Evolutionary conservation across 1,140 invertebrate genomes (phyloP), one percentile per base, ranked within the genome.

Genomic region (Probaryconus sp.): DNA sequence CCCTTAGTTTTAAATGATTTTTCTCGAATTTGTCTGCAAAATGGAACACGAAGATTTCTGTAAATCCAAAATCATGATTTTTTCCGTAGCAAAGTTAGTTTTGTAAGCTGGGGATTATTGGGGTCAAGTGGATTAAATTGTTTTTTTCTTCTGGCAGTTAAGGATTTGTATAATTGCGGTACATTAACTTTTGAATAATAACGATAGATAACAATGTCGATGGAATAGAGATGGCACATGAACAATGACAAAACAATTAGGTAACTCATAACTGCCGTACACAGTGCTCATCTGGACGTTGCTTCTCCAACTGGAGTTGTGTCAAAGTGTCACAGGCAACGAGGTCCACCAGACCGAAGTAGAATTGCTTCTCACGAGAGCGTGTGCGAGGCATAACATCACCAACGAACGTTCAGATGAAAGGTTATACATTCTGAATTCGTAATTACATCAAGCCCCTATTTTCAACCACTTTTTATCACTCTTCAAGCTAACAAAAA

Each of bases 251-350:
- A 84, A 86, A 86, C 84, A 86, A 85, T 86, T 84, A 85, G 80
- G 78, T 78, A 85, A 86, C 79, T 85, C 83, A 86, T 85, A 86
- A 86, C 83, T 86, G 84, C 81, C 83, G 64, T 28, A 65, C 47
- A 70, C 83, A 86, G 79, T 5, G 60, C 71, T 53, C 60, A 76
- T 78, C 69, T 74, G 79, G 53, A 74, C 74, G 76, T 51, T 71
- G 72, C 71, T 79, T 76, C 73, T 73, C 38, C 42, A 55, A 74
- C 77, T 77, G 45, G 75, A 83, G 78, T 85, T 82, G 77, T 77
- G 83, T 87, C 84, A 85, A 87, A 87, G 82, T 87, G 86, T 86
- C 86, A 87, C 55, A 38, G 85, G 43, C 86, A 86, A 86, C 81
- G 73, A 81, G 80, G 56, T 83, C 81, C 81, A 83, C 78, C 83